Conservation (phyloP, 2,888 invertebrate genomes). For the Patella pellucida region DNA sequence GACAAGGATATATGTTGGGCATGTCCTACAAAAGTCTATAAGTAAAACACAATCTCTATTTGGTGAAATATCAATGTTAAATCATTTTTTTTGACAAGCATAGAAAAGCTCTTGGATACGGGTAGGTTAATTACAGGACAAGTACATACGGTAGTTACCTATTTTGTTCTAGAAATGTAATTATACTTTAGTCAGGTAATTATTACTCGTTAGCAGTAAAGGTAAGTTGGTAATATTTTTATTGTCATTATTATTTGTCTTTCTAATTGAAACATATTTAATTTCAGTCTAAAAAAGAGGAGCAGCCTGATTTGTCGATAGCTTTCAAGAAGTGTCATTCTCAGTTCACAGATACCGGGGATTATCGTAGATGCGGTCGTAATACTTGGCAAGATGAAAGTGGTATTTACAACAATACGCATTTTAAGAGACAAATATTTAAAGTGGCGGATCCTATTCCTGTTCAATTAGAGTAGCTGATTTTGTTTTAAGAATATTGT, state of each 20-base stretch:
- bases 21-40: too few relatives aligned
- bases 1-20: too few relatives aligned
- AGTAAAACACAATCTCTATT: too few relatives aligned
- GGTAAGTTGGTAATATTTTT: neutral
- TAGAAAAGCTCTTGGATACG: too few relatives aligned
- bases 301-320: constrained; percentile 43
- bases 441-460: constrained; percentile 55
- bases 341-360: constrained; percentile 68
- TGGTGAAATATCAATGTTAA: too few relatives aligned
- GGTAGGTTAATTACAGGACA: too few relatives aligned
- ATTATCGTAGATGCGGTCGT: constrained; percentile 63
- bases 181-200: neutral
- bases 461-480: constrained; percentile 31
- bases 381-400: constrained; percentile 71
- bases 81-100: too few relatives aligned
- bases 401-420: constrained; percentile 67
- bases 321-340: constrained; percentile 67
- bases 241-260: neutral
- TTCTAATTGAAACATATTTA: neutral
- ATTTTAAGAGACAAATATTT: constrained; percentile 59
- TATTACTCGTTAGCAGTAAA: constrained; percentile 1
- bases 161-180: neutral
- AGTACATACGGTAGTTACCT: too few relatives aligned
- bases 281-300: constrained; percentile 14
- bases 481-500: too few relatives aligned